Percentiles rank a stretch among this genome's conserved stretches.
These are phyloP conservation scores for Ephialtes manifestator DNA, from an alignment of 2,888 invertebrate genomes.

Conservation along the genomic window DNA sequence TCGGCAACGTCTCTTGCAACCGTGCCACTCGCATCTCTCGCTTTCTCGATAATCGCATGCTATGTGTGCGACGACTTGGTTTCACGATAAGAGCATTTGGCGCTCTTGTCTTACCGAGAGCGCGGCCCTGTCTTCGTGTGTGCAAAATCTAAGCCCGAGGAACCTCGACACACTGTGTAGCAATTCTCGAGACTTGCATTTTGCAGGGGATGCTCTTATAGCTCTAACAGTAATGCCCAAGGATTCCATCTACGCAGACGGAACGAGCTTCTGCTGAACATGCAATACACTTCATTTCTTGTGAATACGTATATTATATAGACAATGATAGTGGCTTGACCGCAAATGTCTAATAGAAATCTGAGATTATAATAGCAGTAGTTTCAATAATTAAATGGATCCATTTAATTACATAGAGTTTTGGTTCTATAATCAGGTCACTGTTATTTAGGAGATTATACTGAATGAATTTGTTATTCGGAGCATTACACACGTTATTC, in stretches of 20 bases:
- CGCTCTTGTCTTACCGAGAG: conserved; percentile 22
- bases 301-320: not conserved
- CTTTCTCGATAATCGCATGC: conserved; percentile 27
- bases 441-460: too few species aligned
- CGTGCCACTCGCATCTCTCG: not conserved
- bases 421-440: too few species aligned
- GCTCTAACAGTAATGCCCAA: not conserved
- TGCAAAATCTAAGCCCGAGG: not conserved
- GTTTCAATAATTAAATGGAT: too few species aligned
- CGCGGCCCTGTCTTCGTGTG: not conserved
- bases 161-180: not conserved
- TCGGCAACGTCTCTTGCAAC: conserved; percentile 34
- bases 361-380: not conserved
- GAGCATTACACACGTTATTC: too few species aligned
- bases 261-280: not conserved
- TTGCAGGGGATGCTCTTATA: conserved; percentile 3
- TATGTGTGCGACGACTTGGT: conserved; percentile 14
- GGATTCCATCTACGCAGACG: not conserved
- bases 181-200: not conserved
- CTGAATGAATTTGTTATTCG: too few species aligned
- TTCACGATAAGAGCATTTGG: conserved; percentile 44
- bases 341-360: not conserved
- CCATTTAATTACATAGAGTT: too few species aligned
- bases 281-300: not conserved
- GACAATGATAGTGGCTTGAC: not conserved